Percentiles rank a stretch among this genome's conserved stretches.
Evolutionary conservation across 37 sponge, comb jelly and placozoan species (phyloP).

Genomic region (Chondrosia reniformis): DNA sequence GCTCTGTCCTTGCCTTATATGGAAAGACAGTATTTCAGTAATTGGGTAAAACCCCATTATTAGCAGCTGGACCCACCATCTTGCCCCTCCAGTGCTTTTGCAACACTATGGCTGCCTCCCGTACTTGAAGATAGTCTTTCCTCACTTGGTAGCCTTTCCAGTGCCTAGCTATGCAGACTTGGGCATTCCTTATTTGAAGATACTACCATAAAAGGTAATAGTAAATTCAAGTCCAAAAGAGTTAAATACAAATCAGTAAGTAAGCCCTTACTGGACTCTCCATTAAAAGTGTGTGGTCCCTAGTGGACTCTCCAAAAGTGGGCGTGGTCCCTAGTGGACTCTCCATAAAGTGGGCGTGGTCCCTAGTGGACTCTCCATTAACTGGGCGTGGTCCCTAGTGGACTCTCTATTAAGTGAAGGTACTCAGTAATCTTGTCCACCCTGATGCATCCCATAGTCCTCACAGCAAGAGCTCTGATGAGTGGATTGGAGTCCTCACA

Average conservation of each 20-base stretch:
- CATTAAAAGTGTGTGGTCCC: too few relatives aligned
- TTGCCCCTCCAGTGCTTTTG: constrained; percentile 69
- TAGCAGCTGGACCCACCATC: constrained; percentile 33
- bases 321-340: too few relatives aligned
- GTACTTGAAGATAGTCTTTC: constrained; percentile 13
- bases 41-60: too few relatives aligned
- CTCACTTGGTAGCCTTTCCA: constrained; percentile 26
- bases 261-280: too few relatives aligned
- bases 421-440: constrained; percentile 98
- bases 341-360: too few relatives aligned
- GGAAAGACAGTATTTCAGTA: background rate
- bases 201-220: too few relatives aligned
- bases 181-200: constrained; percentile 42
- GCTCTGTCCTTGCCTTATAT: constrained; percentile 31
- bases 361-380: too few relatives aligned
- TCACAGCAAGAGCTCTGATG: constrained; percentile 88
- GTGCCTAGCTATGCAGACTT: constrained; percentile 35
- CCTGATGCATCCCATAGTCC: constrained; percentile 96
- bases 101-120: constrained; percentile 49
- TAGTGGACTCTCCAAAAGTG: too few relatives aligned
- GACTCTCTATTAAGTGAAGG: too few relatives aligned
- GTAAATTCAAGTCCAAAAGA: too few relatives aligned
- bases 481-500: constrained; percentile 94
- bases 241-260: too few relatives aligned
- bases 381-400: too few relatives aligned